Evolutionary conservation across 2,888 invertebrate species (phyloP).

Genomic region (Clanis bilineata): DNA sequence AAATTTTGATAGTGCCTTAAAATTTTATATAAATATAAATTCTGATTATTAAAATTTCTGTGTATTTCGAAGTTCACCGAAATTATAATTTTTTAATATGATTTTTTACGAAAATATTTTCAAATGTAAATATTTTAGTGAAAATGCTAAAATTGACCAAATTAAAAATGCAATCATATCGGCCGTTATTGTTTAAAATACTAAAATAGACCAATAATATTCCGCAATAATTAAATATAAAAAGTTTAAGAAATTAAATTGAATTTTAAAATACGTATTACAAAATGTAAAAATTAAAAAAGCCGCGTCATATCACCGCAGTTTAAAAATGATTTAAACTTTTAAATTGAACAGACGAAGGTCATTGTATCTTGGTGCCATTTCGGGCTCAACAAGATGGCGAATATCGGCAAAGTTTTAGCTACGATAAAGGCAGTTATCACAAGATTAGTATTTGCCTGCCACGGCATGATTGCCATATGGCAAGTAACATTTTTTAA

Average conservation of each 20-base stretch:
- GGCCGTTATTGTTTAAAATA: no score
- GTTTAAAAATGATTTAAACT: not conserved
- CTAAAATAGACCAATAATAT: no score
- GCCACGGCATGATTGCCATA: slow-evolving; percentile 93
- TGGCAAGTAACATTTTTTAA: slow-evolving; percentile 95
- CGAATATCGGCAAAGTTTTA: slow-evolving; percentile 84
- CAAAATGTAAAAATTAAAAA: not conserved
- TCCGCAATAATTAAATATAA: no score
- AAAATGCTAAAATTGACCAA: not conserved
- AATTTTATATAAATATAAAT: not conserved
- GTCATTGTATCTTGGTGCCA: not conserved
- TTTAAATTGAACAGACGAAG: not conserved
- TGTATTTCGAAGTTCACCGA: not conserved
- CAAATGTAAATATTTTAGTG: no score
- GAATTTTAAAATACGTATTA: no score
- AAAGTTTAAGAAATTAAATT: no score
- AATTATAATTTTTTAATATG: not conserved
- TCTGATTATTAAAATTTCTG: not conserved
- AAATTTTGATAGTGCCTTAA: not conserved
- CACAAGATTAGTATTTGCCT: slow-evolving; percentile 90
- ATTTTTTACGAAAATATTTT: no score
- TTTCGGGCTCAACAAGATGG: slow-evolving; percentile 76
- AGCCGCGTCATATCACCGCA: no score
- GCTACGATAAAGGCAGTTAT: slow-evolving; percentile 92
- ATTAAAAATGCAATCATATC: not conserved